Percentiles rank a stretch among this genome's conserved stretches.
These are phyloP conservation scores for Manduca sexta DNA, from an alignment of 1,140 invertebrate species.

Conservation along the genomic window DNA sequence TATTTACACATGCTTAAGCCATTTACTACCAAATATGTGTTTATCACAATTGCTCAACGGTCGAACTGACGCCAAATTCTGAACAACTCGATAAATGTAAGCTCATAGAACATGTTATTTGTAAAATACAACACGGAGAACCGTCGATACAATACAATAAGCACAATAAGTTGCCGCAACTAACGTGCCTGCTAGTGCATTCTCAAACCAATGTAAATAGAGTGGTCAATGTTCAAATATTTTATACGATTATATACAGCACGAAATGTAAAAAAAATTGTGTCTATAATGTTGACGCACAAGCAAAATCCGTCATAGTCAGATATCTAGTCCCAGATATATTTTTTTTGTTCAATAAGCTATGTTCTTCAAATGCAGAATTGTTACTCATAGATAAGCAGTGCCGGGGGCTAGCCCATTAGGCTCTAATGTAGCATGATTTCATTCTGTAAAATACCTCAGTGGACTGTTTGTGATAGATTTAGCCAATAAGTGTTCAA, in stretches of 20 bases:
- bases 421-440: conserved; percentile 29
- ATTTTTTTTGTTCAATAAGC: conserved; percentile 43
- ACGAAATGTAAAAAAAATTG: conserved; percentile 10
- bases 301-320: conserved; percentile 58
- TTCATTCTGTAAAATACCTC: conserved; percentile 65
- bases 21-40: conserved; percentile 28
- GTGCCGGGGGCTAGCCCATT: conserved; percentile 22
- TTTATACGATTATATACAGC: conserved; percentile 8
- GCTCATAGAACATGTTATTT: background rate
- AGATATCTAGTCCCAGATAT: conserved; percentile 65
- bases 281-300: conserved; percentile 32
- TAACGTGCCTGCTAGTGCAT: conserved; percentile 30
- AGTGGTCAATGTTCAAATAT: conserved; percentile 12
- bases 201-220: conserved; percentile 15
- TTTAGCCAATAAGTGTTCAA: conserved; percentile 72
- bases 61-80: conserved; percentile 13
- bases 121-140: background rate
- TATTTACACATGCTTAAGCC: conserved; percentile 14
- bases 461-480: conserved; percentile 68
- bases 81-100: conserved; percentile 11
- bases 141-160: background rate
- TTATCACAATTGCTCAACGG: conserved; percentile 28
- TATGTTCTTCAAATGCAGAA: conserved; percentile 38
- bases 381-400: conserved; percentile 35
- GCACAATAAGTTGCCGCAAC: conserved; percentile 14